Conservation (phyloP, 1,140 invertebrate species). For the Alviniconcha marisindica region DNA sequence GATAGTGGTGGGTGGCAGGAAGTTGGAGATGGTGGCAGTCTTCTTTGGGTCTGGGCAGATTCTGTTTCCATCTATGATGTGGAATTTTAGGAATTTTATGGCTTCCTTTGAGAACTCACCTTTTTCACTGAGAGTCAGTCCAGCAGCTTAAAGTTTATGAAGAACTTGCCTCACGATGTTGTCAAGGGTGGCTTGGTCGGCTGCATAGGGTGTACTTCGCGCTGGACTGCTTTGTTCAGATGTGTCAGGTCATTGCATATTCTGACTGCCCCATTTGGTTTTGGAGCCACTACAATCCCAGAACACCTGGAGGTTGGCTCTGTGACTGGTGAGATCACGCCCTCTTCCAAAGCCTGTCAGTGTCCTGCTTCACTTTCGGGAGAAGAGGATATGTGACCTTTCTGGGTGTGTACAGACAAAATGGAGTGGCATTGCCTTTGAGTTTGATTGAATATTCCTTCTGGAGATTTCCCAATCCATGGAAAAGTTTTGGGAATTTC, state of each 20-base stretch:
- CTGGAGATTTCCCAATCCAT: neutral
- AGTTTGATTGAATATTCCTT: neutral
- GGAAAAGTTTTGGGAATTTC: neutral
- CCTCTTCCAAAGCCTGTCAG: neutral
- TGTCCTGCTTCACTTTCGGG: neutral
- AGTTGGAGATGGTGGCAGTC: constrained; percentile 46
- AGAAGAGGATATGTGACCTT: neutral
- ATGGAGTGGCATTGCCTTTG: neutral
- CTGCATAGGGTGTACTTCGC: constrained; percentile 31
- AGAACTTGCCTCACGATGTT: too few relatives aligned
- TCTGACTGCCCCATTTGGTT: constrained; percentile 41
- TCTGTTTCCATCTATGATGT: constrained; percentile 15
- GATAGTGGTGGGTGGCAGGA: constrained; percentile 62
- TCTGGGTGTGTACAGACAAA: neutral
- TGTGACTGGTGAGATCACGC: neutral
- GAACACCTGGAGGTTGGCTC: constrained; percentile 20
- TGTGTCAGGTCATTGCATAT: constrained; percentile 51
- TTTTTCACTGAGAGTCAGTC: too few relatives aligned
- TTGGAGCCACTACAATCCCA: neutral
- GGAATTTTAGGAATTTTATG: too few relatives aligned
- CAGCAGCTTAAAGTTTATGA: too few relatives aligned
- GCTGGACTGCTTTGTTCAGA: constrained; percentile 34
- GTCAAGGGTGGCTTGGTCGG: too few relatives aligned
- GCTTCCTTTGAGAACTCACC: too few relatives aligned
- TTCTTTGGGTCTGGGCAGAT: constrained; percentile 70